Evolutionary conservation across 2,113 vertebrate genomes (phyloP), one percentile per base, ranked within the genome.

Genomic region (Ctenodactylus gundi): DNA sequence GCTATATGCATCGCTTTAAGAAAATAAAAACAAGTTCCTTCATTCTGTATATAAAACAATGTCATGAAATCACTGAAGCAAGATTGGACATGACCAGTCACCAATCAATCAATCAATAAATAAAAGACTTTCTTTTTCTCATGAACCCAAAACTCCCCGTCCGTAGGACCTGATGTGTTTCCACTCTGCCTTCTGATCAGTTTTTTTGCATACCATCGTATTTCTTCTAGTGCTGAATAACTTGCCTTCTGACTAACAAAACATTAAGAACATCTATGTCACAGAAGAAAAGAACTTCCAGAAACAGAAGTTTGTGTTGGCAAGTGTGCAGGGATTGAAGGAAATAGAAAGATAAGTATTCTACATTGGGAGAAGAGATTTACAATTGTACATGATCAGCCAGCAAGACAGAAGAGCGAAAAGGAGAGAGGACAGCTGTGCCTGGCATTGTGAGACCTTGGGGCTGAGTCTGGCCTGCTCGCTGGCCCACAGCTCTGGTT

Each of bases 21-120:
- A 62, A 93, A 87, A 90, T n/a, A 64, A 62, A 65, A 41, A 39
- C 36, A 31, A 4, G 49, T 70, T 76, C 60, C 65, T 70, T 85
- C 84, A 31, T 51, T 86, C 5, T 49, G 31, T 6, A 11, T 51
- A 17, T 29, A 39, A 70, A 62, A 11, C 27, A n/a, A 10, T 41
- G 14, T 73, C 85, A 44, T 10, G n/a, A 81, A 85, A 41, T 90
- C 41, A 49, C 49, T 90, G 49, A 58, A 73, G 36, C 67, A 60
- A 77, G 82, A 67, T 4, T 39, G 62, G 51, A 57, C 18, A 58
- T 46, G 65, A 44, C 58, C 11, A 85, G 0, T 46, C 49, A 67
- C 60, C 72, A 12, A 51, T 39, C 18, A 46, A 25, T 25, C 62
- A 25, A 73, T 62, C 29, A 75, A 29, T 18, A 75, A 51, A 27